phyloP scores from a whole-genome alignment of 1,140 invertebrate genomes.

The Aphaenogaster ashmeadi region DNA sequence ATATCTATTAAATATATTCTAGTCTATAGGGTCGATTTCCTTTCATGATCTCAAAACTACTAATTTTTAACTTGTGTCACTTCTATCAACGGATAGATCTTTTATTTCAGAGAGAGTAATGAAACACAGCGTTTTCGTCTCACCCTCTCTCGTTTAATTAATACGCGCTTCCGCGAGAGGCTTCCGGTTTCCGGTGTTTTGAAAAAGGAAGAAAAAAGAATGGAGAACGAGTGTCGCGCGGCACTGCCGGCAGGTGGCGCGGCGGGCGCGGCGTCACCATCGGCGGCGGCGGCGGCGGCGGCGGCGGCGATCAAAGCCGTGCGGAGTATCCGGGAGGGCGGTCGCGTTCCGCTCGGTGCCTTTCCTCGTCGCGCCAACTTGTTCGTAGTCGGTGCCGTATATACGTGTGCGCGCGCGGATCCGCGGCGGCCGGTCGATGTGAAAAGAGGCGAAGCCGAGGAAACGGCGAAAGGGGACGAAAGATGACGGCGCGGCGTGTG shows the following conservation, averaged over 20 bases:
- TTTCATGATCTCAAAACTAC: too few species aligned
- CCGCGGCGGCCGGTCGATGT: conserved; percentile 57
- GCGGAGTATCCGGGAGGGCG: conserved; percentile 78
- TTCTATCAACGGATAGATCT: background rate
- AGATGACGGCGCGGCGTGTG: conserved; percentile 73
- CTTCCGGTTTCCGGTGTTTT: background rate
- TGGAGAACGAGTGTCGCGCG: background rate
- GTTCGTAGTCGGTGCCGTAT: conserved; percentile 36
- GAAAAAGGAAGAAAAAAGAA: background rate
- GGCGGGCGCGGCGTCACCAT: conserved; percentile 53
- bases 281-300: conserved; percentile 38
- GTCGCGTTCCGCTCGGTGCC: conserved; percentile 75
- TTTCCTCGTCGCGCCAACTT: conserved; percentile 61
- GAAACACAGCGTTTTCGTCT: background rate
- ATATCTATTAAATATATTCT: too few species aligned
- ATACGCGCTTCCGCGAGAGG: background rate
- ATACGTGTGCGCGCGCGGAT: conserved; percentile 67
- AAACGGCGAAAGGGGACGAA: conserved; percentile 14
- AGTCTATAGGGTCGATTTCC: too few species aligned
- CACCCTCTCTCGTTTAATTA: background rate
- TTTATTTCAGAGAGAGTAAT: background rate
- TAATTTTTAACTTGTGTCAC: too few species aligned
- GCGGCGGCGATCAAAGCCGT: conserved; percentile 77
- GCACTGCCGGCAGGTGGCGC: conserved; percentile 52
- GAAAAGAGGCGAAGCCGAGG: conserved; percentile 33